Base-by-base conservation (phyloP, 2,888 invertebrate genomes). In the Heliconius ethilla region DNA sequence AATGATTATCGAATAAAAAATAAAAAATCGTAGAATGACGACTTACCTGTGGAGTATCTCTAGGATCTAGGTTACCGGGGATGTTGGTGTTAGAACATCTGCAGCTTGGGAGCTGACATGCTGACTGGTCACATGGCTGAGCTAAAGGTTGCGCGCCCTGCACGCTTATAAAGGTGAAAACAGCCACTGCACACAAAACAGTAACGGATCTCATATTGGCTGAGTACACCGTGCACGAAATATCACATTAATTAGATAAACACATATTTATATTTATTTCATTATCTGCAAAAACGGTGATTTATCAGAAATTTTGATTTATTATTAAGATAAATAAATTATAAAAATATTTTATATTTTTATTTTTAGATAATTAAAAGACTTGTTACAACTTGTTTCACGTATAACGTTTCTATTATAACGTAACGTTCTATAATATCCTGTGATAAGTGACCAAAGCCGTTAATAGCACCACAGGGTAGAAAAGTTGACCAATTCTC, bases 91-190 rank as follows among this genome's bases (percentile, higher is more conserved):
- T 84, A 5, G 92, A 88, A 82, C 95, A 95, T 70, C 90, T 87
- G 83, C 95, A 95, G 76, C 88, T 82, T 3, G 95, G 95, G 29
- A 92, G 85, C 70, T 87, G 83, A 82, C 95, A 95, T 29, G 83
- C 82, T 45, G 83, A 82, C n/a, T 82, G 73, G 79, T 86, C 81
- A 82, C 92, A 91, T 67, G 83, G 75, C 37, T 84, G 79, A 25
- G 89, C 88, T 65, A 84, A 77, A 2, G 79, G 65, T 33, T 84
- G 75, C 13, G 76, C 83, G 4, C 82, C 76, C 22, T 65, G 63
- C 77, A 29, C 78, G 76, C 55, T 45, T 40, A 79, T 75, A 51
- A 81, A 18, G 45, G 74, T 80, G n/a, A 78, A 33, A 11, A 81
- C 66, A 18, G 76, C 75, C 11, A 81, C 25, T 33, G 75, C 33